phyloP scores from a whole-genome alignment of 1,140 invertebrate genomes.

The Hyles euphorbiae region DNA sequence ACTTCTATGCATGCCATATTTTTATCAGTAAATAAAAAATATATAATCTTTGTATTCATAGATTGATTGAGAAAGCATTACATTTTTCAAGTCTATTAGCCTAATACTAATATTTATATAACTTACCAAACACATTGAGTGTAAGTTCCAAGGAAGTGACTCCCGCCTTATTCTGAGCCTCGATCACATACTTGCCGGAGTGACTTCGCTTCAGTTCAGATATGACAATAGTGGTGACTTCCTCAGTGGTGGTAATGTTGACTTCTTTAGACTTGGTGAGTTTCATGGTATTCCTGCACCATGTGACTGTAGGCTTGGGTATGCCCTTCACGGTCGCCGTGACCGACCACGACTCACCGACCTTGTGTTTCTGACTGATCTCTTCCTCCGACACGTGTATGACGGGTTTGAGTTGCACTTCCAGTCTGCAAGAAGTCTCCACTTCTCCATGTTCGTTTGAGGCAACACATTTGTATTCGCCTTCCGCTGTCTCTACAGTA shows the following conservation, averaged over 20 bases:
- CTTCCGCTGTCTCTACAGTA: conserved; percentile 79
- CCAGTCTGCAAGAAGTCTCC: conserved; percentile 81
- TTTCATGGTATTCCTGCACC: conserved; percentile 79
- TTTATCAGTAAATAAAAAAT: too few relatives aligned
- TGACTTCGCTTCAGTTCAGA: conserved; percentile 78
- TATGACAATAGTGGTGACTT: conserved; percentile 78
- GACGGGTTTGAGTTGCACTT: conserved; percentile 81
- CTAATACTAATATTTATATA: background rate
- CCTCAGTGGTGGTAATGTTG: conserved; percentile 77
- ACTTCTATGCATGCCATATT: too few relatives aligned
- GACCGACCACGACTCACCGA: conserved; percentile 79
- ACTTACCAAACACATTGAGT: conserved; percentile 87
- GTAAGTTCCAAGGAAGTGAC: conserved; percentile 81
- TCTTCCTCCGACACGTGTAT: conserved; percentile 79
- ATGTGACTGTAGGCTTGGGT: conserved; percentile 80
- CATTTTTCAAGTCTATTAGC: conserved; percentile 8
- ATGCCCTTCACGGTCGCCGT: conserved; percentile 79
- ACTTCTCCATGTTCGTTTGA: conserved; percentile 83
- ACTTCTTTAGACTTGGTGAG: conserved; percentile 72
- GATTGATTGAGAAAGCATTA: too few relatives aligned
- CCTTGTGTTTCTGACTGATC: conserved; percentile 77
- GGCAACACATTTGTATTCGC: conserved; percentile 83
- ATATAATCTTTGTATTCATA: too few relatives aligned
- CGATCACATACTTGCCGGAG: conserved; percentile 80
- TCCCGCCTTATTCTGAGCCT: conserved; percentile 83